Base-by-base conservation (phyloP, 2,888 invertebrate genomes). In the Scotopteryx bipunctaria region DNA sequence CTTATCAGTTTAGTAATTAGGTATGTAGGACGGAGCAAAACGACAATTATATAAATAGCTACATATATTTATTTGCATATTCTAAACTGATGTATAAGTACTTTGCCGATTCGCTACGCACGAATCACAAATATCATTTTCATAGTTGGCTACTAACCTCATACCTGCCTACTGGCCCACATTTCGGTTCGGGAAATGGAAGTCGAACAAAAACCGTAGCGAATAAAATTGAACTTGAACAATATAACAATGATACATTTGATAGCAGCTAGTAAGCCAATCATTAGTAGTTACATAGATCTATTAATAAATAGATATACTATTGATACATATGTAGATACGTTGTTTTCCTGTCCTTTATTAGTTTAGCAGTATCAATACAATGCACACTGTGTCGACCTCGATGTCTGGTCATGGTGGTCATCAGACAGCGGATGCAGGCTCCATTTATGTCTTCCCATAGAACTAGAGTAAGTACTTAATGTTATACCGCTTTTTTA, bases 1-100 rank as follows among this genome's bases (percentile, higher is more conserved):
- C 71, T 72, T 72, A 73, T 73, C 72, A 40, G 52, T 3, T 45
- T 23, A 42, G 29, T 32, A 64, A 67, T 69, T 66, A 58, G 65
- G 69, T 63, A 64, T 66, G 55, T 68, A 59, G 70, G 59, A 6
- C 64, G 45, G n/a, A 41, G 19, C 36, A 5, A 44, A 17, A 15
- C 33, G 33, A 6, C 13, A 35, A 25, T 16, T 29, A 8, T 5
- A n/a, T 27, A 11, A 9, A 11, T 27, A 25, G 25, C 9, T 25
- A 25, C 27, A 11, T 27, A 27, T 29, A 6, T 15, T 15, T 32
- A 15, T 15, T 6, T 32, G 14, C 32, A 15, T 31, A 31, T 8
- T 14, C 8, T 31, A 31, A 8, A 2, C 15, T 15, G 5, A 15
- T 8, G n/a, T 9, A 25, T 11, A 9, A 27, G 8, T 27, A 11